phyloP scores from a whole-genome alignment of 2,797 vertebrate species.

The Heliangelus exortis region DNA sequence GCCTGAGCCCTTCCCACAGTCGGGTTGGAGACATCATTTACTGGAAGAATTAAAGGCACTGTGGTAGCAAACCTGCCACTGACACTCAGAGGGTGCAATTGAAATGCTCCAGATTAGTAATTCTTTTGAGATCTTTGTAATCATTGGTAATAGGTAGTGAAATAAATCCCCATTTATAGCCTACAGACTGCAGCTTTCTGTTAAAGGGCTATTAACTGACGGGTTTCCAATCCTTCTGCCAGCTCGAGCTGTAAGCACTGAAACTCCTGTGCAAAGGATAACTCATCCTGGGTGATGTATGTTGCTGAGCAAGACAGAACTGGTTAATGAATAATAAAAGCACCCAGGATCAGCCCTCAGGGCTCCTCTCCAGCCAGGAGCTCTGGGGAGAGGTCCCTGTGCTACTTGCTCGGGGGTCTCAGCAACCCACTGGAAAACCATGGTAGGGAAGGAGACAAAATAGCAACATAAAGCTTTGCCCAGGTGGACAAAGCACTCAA shows the following conservation, averaged over 20 bases:
- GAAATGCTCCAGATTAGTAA: slow-evolving; percentile 60
- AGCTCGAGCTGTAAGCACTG: neutral
- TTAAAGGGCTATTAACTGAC: slow-evolving; percentile 33
- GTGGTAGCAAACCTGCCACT: slow-evolving; percentile 51
- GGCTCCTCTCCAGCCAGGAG: neutral
- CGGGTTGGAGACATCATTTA: slow-evolving; percentile 32
- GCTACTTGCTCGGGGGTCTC: neutral
- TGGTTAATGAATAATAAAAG: slow-evolving; percentile 53
- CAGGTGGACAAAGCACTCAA: neutral
- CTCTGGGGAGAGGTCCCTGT: neutral
- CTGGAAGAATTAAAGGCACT: slow-evolving; percentile 40
- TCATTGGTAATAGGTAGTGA: slow-evolving; percentile 57
- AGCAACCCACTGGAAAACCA: accelerated
- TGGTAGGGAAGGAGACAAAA: neutral
- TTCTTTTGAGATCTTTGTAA: slow-evolving; percentile 67
- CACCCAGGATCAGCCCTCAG: neutral
- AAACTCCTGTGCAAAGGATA: neutral
- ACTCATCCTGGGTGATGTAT: slow-evolving; percentile 20
- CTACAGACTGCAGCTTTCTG: slow-evolving; percentile 57
- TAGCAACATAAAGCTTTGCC: neutral
- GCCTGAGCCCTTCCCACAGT: neutral
- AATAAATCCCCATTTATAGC: slow-evolving; percentile 68
- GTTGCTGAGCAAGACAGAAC: neutral
- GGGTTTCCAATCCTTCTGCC: slow-evolving; percentile 59
- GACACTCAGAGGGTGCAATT: slow-evolving; percentile 52